These are phyloP conservation scores for Tachina fera DNA, from an alignment of 2,888 invertebrate genomes.

Conservation along the genomic window DNA sequence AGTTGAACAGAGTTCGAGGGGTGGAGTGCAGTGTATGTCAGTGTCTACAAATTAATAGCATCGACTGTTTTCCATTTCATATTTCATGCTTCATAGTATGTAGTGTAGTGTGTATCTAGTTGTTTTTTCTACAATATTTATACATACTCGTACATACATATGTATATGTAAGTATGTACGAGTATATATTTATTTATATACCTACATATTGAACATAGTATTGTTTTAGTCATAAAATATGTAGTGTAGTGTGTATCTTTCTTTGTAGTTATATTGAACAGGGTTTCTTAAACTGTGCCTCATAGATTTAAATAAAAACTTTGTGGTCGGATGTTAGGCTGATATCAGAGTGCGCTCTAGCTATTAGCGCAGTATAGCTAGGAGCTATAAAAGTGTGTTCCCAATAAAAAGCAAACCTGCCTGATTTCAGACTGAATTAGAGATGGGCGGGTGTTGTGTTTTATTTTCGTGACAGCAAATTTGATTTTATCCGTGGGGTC, in stretches of 20 bases:
- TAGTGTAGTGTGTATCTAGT: slow-evolving; percentile 56
- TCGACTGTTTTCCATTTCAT: slow-evolving; percentile 52
- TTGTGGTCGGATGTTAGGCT: too few relatives aligned
- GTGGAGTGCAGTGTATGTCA: slow-evolving; percentile 41
- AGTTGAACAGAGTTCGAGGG: slow-evolving; percentile 12
- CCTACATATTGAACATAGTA: slow-evolving; percentile 20
- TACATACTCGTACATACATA: not conserved
- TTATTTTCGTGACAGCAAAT: too few relatives aligned
- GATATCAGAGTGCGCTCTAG: too few relatives aligned
- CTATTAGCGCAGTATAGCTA: too few relatives aligned
- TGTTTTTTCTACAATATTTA: not conserved
- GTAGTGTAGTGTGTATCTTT: slow-evolving; percentile 41
- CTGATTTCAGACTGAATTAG: too few relatives aligned
- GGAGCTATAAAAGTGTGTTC: too few relatives aligned
- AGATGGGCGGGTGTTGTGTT: too few relatives aligned
- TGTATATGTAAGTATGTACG: not conserved
- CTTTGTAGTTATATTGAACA: not conserved
- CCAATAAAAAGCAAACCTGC: too few relatives aligned
- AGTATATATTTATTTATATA: not conserved
- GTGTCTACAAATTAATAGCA: slow-evolving; percentile 56
- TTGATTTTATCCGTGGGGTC: too few relatives aligned
- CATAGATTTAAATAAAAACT: not conserved
- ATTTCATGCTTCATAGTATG: slow-evolving; percentile 43
- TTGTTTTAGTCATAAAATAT: slow-evolving; percentile 30
- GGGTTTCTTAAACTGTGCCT: slow-evolving; percentile 18